Evolutionary conservation across 2,888 invertebrate species (phyloP).

Genomic region (Pollenia griseotomentosa): DNA sequence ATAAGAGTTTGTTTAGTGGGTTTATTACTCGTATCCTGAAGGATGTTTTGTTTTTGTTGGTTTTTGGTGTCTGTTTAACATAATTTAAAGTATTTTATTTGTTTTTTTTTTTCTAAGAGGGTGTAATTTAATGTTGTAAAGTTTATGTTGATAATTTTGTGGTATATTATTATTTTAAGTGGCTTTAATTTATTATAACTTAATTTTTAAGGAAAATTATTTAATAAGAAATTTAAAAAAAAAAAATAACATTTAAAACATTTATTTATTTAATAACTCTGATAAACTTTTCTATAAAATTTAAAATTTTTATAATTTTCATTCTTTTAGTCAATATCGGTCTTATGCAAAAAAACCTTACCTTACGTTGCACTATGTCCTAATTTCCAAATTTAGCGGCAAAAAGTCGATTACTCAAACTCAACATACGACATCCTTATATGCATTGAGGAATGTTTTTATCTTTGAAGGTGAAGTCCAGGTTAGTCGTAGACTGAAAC

Average conservation of each 20-base stretch:
- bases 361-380: too few species aligned
- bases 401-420: too few species aligned
- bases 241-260: background rate
- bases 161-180: constrained; percentile 41
- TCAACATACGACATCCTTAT: too few species aligned
- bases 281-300: too few species aligned
- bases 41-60: constrained; percentile 20
- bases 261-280: too few species aligned
- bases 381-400: too few species aligned
- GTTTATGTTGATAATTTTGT: constrained; percentile 59
- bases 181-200: constrained; percentile 23
- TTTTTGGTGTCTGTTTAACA: constrained; percentile 59
- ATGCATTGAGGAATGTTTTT: too few species aligned
- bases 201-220: background rate
- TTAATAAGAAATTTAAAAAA: background rate
- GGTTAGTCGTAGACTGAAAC: too few species aligned
- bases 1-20: constrained; percentile 40
- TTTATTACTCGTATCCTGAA: constrained; percentile 30
- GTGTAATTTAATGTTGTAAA: constrained; percentile 50
- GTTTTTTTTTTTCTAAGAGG: constrained; percentile 21
- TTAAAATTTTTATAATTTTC: too few species aligned
- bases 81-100: constrained; percentile 64
- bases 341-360: too few species aligned
- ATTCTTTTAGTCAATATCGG: too few species aligned
- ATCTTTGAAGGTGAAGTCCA: too few species aligned